Evolutionary conservation across 1,140 invertebrate genomes (phyloP), one percentile per base, ranked within the genome.

Genomic region (Himalopsyche phryganea): DNA sequence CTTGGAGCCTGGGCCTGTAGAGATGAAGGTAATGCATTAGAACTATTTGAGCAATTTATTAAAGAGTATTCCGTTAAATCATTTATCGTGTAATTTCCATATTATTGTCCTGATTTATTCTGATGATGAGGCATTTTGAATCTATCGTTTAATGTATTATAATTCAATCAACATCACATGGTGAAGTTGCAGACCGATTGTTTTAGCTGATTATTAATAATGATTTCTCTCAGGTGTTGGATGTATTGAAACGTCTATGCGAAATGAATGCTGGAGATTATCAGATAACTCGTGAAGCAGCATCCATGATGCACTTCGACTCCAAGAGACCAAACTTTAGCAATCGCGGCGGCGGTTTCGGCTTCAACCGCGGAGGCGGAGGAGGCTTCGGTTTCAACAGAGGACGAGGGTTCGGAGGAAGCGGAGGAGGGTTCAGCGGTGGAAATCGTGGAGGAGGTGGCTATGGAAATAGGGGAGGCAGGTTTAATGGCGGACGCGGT

Each of bases 181-280:
- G 13, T 14, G 6, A 42, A 9, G 10, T 14, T 6, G 6, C 15
- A 42, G 6, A 6, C 6, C 15, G 6, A n/a, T 42, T 5, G 13
- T 7, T 7, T 48, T 5, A 13, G 46, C 4, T 9, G 4, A 7
- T 32, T 14, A 32, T 13, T 13, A 2, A 6, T 32, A 48, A 4
- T 23, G 13, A n/a, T 32, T 32, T 48, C 65, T 71, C 70, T 9
- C 65, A 85, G 82, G 76, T 88, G 1, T 66, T 89, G 9, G 66
- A 71, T 7, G 80, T 88, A 6, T 79, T 92, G 1, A 84, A 80
- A 63, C 75, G 81, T 15, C 67, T 94, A 0, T 92, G 90, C 66
- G 77, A 81, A 15, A 79, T 90, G 68, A 82, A 87, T 63, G 83
- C 90, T 1, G 87, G 89, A 1, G 84, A 90, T 65, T 83, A 78